These are phyloP conservation scores for Craniophora ligustri DNA, from an alignment of 2,888 invertebrate species.

Conservation along the genomic window DNA sequence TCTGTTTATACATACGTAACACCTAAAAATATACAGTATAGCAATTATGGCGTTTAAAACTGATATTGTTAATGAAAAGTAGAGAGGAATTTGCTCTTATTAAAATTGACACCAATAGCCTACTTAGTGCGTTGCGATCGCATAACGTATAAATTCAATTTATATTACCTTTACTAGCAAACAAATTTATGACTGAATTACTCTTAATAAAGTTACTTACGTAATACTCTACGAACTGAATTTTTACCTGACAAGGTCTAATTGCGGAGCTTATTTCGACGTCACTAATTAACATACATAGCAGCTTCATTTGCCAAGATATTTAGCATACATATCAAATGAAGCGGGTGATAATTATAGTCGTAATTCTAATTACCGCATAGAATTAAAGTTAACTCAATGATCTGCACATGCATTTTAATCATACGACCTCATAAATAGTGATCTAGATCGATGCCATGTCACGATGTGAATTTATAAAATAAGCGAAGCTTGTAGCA, in stretches of 20 bases:
- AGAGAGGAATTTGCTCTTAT: no score
- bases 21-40: no score
- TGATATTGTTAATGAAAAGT: no score
- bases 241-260: constrained; percentile 30
- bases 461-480: constrained; percentile 23
- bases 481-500: constrained; percentile 31
- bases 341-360: constrained; percentile 59
- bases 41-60: no score
- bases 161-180: not conserved
- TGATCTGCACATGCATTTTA: constrained; percentile 16
- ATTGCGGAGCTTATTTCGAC: constrained; percentile 42
- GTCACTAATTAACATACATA: constrained; percentile 40
- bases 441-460: constrained; percentile 16
- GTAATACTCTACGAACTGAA: constrained; percentile 20
- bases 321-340: constrained; percentile 58
- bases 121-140: no score
- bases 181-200: not conserved
- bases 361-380: constrained; percentile 46
- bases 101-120: no score
- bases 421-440: constrained; percentile 17
- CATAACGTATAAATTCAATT: not conserved
- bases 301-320: constrained; percentile 33
- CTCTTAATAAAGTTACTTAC: not conserved
- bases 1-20: no score
- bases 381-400: constrained; percentile 42